A percentile compares a stretch with the other conserved stretches of the same genome.
Evolutionary conservation across 2,113 vertebrate genomes (phyloP).

Genomic region (Larimichthys crocea): DNA sequence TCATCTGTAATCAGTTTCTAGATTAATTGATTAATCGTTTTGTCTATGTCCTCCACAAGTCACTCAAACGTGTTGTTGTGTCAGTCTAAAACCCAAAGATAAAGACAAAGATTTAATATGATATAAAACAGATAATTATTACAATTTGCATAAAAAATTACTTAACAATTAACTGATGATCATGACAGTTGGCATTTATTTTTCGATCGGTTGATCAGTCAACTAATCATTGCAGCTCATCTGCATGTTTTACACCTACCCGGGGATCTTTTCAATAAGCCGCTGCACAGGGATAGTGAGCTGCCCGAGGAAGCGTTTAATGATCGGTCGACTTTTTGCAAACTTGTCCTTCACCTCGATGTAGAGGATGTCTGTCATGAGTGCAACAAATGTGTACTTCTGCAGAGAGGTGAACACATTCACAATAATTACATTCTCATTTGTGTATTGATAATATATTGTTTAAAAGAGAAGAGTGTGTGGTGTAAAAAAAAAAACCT

Average conservation of each 20-base stretch:
- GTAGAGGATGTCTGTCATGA: conserved; percentile 97
- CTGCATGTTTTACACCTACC: conserved; percentile 81
- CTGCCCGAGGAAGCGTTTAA: conserved; percentile 98
- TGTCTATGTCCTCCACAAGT: no score
- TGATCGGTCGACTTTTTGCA: conserved; percentile 98
- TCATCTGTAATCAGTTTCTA: no score
- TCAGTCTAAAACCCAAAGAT: no score
- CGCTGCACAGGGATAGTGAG: conserved; percentile 96
- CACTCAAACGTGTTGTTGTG: no score
- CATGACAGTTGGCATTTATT: no score
- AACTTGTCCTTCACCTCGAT: conserved; percentile 99
- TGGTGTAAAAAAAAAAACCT: background rate
- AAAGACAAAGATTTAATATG: no score
- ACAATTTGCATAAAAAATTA: no score
- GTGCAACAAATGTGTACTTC: conserved; percentile 98
- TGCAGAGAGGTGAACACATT: conserved; percentile 76
- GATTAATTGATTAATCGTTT: no score
- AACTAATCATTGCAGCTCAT: no score
- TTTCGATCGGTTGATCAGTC: no score
- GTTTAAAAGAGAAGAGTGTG: background rate
- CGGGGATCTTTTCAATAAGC: conserved; percentile 93
- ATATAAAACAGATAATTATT: no score
- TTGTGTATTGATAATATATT: background rate
- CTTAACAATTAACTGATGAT: no score
- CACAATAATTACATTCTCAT: background rate